Evolutionary conservation across 2,113 vertebrate genomes (phyloP).

Genomic region (Campylomormyrus numenius): DNA sequence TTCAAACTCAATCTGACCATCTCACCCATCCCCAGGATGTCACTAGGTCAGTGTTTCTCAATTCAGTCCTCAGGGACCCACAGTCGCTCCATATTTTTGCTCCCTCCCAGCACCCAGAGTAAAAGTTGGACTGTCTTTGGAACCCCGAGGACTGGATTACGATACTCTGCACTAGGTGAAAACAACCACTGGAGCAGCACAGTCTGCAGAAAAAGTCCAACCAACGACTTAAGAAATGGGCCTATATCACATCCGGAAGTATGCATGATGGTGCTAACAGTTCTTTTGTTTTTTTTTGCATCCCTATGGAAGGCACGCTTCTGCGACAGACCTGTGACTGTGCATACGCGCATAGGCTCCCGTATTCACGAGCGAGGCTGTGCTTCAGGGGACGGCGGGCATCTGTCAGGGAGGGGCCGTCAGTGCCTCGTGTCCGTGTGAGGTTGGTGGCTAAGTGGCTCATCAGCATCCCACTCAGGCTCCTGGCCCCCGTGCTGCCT

Average conservation of each 20-base stretch:
- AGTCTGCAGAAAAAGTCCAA: neutral
- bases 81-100: neutral
- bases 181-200: neutral
- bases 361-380: constrained; percentile 32
- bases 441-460: constrained; percentile 96
- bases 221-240: neutral
- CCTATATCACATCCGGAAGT: neutral
- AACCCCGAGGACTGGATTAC: neutral
- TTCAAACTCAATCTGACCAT: neutral
- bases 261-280: neutral
- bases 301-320: neutral
- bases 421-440: constrained; percentile 76
- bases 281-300: neutral
- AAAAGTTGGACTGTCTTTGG: neutral
- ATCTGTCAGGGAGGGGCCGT: constrained; percentile 73
- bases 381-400: constrained; percentile 68
- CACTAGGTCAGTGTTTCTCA: neutral
- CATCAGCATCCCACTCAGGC: constrained; percentile 99
- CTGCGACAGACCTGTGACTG: neutral
- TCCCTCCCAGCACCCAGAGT: neutral
- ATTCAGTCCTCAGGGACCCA: too few species aligned
- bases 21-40: neutral
- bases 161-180: neutral
- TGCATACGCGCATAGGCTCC: neutral
- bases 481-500: constrained; percentile 90